phyloP scores from a whole-genome alignment of 64 coral and sea anemone genomes.

The Actinia equina region DNA sequence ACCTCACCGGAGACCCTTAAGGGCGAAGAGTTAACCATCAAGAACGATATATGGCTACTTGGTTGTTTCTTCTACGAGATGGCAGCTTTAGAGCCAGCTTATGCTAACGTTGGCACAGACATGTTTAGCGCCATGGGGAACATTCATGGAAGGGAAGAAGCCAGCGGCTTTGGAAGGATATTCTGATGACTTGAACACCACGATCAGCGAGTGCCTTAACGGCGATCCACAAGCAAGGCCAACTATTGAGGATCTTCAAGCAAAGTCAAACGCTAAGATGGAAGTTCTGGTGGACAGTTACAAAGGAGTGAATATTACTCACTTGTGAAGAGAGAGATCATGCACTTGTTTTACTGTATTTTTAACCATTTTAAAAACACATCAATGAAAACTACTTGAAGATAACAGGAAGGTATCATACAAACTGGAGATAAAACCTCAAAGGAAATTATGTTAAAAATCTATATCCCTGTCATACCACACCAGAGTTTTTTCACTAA shows the following conservation, averaged over 20 bases:
- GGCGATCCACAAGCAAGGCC: slow-evolving; percentile 58
- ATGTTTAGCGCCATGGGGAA: slow-evolving; percentile 82
- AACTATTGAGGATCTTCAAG: slow-evolving; percentile 57
- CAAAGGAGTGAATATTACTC: slow-evolving; percentile 58
- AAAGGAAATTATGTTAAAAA: too few relatives aligned
- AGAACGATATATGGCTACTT: slow-evolving; percentile 70
- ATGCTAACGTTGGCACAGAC: slow-evolving; percentile 62
- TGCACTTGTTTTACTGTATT: not conserved
- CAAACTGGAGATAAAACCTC: not conserved
- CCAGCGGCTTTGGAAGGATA: slow-evolving; percentile 46
- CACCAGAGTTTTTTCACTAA: not conserved
- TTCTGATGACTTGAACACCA: slow-evolving; percentile 52
- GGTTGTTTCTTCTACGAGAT: slow-evolving; percentile 82
- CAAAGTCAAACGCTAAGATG: slow-evolving; percentile 30
- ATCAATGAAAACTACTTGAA: not conserved
- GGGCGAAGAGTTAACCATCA: slow-evolving; percentile 52
- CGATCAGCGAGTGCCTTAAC: slow-evolving; percentile 59
- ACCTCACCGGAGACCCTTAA: slow-evolving; percentile 72
- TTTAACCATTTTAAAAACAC: not conserved
- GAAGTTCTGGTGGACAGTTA: slow-evolving; percentile 60
- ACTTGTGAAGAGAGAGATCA: slow-evolving; percentile 41
- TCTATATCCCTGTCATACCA: not conserved
- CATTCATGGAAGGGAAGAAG: slow-evolving; percentile 82
- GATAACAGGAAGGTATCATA: not conserved
- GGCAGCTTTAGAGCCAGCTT: slow-evolving; percentile 64